Conservation (phyloP, 2,888 invertebrate species). For the Melanophora roralis region DNA sequence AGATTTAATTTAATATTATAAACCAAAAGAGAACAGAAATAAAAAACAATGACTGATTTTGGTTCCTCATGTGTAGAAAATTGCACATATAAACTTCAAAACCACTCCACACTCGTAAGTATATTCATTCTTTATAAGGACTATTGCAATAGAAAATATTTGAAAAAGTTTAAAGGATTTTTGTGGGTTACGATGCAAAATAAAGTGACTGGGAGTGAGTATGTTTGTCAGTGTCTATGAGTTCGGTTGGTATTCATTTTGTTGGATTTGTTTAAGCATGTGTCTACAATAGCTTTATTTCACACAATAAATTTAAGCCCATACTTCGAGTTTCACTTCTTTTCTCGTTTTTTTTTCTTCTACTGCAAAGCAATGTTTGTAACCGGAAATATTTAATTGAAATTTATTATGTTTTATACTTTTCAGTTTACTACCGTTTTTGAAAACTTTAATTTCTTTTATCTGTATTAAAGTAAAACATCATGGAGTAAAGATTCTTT, state of each 20-base stretch:
- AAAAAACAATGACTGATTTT: not conserved
- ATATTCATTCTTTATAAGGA: not conserved
- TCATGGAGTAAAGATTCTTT: not conserved
- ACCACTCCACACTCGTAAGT: not conserved
- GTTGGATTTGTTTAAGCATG: conserved; percentile 35
- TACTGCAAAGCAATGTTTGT: not conserved
- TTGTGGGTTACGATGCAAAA: conserved; percentile 16
- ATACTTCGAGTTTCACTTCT: not conserved
- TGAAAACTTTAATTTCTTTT: conserved; percentile 8
- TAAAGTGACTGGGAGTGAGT: conserved; percentile 3
- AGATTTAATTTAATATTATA: conserved; percentile 60
- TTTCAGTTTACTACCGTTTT: not conserved
- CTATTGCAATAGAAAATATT: conserved; percentile 15
- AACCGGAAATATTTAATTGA: conserved; percentile 57
- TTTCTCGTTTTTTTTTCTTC: not conserved
- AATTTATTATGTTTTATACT: conserved; percentile 51
- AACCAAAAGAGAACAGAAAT: conserved; percentile 44
- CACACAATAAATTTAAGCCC: conserved; percentile 62
- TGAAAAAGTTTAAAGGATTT: conserved; percentile 47
- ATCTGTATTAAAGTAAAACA: not conserved
- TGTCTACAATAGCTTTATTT: conserved; percentile 62
- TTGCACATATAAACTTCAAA: conserved; percentile 39
- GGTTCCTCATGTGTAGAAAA: conserved; percentile 40
- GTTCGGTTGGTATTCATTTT: too few species aligned
- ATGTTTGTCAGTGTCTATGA: not conserved